Conservation (phyloP, 2,797 vertebrate species). For the Peromyscus eremicus region DNA sequence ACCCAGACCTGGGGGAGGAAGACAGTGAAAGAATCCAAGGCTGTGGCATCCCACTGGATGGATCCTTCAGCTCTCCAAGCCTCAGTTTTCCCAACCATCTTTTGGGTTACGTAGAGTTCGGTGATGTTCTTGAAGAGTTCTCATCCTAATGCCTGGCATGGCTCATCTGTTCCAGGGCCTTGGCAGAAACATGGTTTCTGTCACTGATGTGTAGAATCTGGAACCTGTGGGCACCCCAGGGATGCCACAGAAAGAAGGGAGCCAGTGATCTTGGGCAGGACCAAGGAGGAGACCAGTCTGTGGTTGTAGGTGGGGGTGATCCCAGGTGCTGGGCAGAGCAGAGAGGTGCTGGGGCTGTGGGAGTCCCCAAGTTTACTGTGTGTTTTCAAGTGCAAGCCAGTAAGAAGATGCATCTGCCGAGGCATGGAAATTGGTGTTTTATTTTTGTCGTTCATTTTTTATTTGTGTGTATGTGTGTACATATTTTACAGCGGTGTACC, state of each 20-base stretch:
- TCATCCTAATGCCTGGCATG: neutral
- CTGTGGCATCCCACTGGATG: accelerated
- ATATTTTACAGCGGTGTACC: neutral
- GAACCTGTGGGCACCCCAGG: neutral
- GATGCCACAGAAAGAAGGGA: neutral
- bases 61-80: neutral
- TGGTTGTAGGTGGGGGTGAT: neutral
- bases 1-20: neutral
- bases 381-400: neutral
- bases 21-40: neutral
- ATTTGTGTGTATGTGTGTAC: neutral
- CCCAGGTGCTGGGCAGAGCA: neutral
- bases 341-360: neutral
- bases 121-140: neutral
- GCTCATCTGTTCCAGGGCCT: neutral
- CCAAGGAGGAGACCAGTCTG: neutral
- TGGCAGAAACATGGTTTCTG: neutral
- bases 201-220: neutral
- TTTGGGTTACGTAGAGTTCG: neutral
- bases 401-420: neutral
- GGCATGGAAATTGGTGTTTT: neutral
- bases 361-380: neutral
- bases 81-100: neutral
- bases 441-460: neutral
- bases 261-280: neutral